Evolutionary conservation across 2,113 vertebrate genomes (phyloP).

Genomic region (Gobiocypris rarus): DNA sequence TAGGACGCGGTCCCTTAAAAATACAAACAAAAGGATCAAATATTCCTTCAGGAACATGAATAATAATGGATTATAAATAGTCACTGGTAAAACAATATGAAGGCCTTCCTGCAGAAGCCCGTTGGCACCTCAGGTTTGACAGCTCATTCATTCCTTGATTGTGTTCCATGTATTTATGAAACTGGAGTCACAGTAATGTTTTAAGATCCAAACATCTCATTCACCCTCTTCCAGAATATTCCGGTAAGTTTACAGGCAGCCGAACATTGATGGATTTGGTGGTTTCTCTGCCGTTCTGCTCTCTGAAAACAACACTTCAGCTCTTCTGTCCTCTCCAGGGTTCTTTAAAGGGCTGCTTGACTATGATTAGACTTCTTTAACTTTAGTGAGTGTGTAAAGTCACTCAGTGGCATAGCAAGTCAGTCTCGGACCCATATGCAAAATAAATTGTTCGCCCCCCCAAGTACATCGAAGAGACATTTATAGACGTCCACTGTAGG

Average conservation of each 20-base stretch:
- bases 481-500: no score
- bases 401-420: no score
- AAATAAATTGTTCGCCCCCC: no score
- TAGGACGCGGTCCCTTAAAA: background rate
- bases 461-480: no score
- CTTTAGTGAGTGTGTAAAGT: no score
- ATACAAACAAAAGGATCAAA: constrained; percentile 7
- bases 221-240: constrained; percentile 3
- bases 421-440: no score
- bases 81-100: background rate
- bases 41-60: background rate
- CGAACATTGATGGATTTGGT: constrained; percentile 1
- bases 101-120: background rate
- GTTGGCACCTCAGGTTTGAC: background rate
- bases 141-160: constrained; percentile 24
- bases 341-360: no score
- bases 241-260: constrained; percentile 5
- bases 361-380: no score
- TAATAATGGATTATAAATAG: background rate
- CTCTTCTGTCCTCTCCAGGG: background rate
- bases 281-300: constrained; percentile 12
- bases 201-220: constrained; percentile 2
- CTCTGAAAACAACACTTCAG: background rate
- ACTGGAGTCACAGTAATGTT: constrained; percentile 1
- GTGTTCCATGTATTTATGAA: constrained; percentile 3